Evolutionary conservation across 2,888 invertebrate genomes (phyloP), one percentile per base, ranked within the genome.

Genomic region (Timema podura): DNA sequence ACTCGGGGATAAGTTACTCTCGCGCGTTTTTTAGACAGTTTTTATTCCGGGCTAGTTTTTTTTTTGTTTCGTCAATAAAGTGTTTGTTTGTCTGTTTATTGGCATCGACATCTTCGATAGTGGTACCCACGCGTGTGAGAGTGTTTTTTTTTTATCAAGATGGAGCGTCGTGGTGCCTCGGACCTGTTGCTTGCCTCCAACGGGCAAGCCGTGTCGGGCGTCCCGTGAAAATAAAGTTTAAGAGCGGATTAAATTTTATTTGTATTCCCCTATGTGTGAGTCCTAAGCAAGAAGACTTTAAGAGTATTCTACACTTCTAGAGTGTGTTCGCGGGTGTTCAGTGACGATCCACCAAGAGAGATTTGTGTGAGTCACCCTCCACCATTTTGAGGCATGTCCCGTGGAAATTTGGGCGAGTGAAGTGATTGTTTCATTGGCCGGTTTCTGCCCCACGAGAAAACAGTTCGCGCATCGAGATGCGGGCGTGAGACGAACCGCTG

Each of bases 91-190:
- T 30, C 30, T 30, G 30, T 30, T 30, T 30, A 30, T 30, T 30
- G 30, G 30, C 30, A 30, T 30, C 30, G 30, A 30, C 30, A 30
- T 30, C 30, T 30, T 82, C 83, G 83, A 84, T 84, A 83, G 83
- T 82, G 83, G 71, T 72, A 73, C 68, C 65, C 70, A 72, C 72
- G 70, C 69, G 61, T 15, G 61, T 44, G 8, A 16, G 30, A 30
- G 30, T 30, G 61, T 45, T 45, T 16, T 61, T 0, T 45, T 51
- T 11, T 16, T 45, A 45, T 15, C 61, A 8, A 45, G 61, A 15
- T 13, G 30, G n/a, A 11, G 13, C 61, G 61, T 45, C 11, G 16
- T 16, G 11, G 16, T 11, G 61, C 61, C 11, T 44, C 30, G 44
- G 30, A 61, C 61, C n/a, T 44, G 61, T 54, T 54, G 54, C 16